Conservation (phyloP, 2,888 invertebrate species). For the Mesorhabditis belari region DNA sequence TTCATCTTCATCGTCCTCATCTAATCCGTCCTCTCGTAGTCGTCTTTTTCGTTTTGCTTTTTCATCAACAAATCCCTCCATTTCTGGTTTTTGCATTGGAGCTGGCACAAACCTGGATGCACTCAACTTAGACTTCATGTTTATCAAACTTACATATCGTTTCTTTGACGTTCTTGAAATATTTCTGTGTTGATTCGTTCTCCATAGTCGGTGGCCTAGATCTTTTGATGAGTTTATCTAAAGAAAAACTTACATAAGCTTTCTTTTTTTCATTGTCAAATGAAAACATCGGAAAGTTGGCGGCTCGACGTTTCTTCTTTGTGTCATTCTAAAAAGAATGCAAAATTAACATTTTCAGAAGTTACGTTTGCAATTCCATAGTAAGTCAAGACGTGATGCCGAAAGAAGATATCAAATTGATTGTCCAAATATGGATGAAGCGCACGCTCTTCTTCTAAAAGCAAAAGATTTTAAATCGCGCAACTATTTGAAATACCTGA, state of each 20-base stretch:
- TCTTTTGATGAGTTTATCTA: no score
- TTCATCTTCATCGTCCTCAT: constrained; percentile 17
- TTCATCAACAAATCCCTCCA: neutral
- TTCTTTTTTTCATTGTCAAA: constrained; percentile 70
- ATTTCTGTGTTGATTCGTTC: constrained; percentile 87
- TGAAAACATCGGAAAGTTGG: constrained; percentile 93
- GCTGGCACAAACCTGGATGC: neutral
- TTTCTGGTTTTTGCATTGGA: neutral
- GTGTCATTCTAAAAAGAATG: neutral
- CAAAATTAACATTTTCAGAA: neutral
- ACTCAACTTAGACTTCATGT: neutral
- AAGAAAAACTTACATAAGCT: neutral
- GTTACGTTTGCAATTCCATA: neutral
- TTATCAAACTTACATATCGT: neutral
- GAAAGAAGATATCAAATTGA: neutral
- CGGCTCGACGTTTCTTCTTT: constrained; percentile 67
- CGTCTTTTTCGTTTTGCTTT: neutral
- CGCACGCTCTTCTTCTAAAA: no score
- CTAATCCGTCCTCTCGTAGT: no score
- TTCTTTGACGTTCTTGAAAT: constrained; percentile 58
- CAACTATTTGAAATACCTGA: neutral
- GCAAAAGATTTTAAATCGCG: no score
- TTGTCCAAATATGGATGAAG: neutral
- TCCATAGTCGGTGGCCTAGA: constrained; percentile 88
- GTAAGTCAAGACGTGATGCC: neutral